Evolutionary conservation across 2,113 vertebrate genomes (phyloP).

Genomic region (Lanius collurio): DNA sequence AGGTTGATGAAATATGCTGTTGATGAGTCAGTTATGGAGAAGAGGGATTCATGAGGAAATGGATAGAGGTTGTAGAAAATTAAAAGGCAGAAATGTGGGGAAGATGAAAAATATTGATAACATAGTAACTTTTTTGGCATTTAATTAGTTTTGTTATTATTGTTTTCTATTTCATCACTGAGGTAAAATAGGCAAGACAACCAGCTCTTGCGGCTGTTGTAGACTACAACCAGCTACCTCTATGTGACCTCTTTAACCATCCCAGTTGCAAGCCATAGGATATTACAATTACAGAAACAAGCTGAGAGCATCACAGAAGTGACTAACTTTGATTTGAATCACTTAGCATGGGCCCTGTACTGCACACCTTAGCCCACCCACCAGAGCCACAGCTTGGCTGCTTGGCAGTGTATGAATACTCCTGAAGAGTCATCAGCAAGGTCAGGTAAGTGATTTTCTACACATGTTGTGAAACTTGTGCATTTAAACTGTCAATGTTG

Average conservation of each 20-base stretch:
- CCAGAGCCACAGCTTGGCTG: not conserved
- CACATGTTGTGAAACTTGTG: not conserved
- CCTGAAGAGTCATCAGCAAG: not conserved
- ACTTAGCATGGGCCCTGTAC: fast-evolving
- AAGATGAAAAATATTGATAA: not conserved
- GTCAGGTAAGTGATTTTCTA: not conserved
- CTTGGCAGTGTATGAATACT: not conserved
- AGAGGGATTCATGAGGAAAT: not conserved
- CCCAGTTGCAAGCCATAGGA: not conserved
- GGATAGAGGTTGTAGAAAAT: not conserved
- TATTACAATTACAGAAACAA: not conserved
- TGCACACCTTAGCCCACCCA: not conserved
- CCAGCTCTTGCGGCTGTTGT: not conserved
- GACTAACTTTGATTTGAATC: not conserved
- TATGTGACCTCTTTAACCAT: not conserved
- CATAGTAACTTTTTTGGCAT: not conserved
- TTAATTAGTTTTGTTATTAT: not conserved
- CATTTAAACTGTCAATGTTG: not conserved
- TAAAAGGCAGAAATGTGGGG: not conserved
- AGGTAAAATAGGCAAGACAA: not conserved
- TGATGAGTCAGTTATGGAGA: not conserved
- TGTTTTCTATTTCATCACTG: not conserved
- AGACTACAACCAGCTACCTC: not conserved
- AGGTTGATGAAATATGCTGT: not conserved
- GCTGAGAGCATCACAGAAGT: not conserved